Evolutionary conservation across 2,888 invertebrate species (phyloP), one percentile per base, ranked within the genome.

Genomic region (Pterostichus madidus): DNA sequence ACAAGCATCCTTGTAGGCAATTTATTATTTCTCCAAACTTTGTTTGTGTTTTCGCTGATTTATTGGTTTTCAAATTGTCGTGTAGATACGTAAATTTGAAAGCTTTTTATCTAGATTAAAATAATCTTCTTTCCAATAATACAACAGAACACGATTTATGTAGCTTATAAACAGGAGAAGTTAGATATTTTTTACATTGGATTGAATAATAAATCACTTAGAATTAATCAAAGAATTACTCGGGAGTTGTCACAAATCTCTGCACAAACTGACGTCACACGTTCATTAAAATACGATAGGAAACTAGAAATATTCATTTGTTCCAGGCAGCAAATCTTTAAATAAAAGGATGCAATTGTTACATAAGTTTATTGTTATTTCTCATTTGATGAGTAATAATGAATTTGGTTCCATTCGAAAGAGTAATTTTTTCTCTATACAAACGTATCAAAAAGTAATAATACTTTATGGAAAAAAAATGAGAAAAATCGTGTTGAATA

Each of bases 41-140:
- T 49, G 49, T 49, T 49, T 71, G 71, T 71, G 24, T 46, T 71
- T 44, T 71, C 13, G 8, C 71, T 17, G 71, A 71, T 71, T 71
- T 71, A 71, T 71, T 7, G 17, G 15, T 46, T 71, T 71, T 71
- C 44, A 71, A 71, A 71, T 71, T 71, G 71, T 46, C 71, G 46
- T 46, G 15, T 24, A 71, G 24, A 71, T 71, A 71, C 71, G 64
- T 64, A 64, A 64, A 64, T 64, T 64, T 64, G 64, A 64, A 64
- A 64, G 64, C 64, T 35, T 64, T 64, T 64, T 64, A 64, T 64
- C 64, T 56, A 64, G 64, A 64, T 35, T 64, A 64, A 64, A 64
- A 64, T 64, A 64, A 64, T 32, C 64, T 64, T 64, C 32, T 56
- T 64, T 35, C 64, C 64, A 64, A 32, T 64, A 64, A 64, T 64